Conservation (phyloP, 1,140 invertebrate genomes). For the Ips nitidus region DNA sequence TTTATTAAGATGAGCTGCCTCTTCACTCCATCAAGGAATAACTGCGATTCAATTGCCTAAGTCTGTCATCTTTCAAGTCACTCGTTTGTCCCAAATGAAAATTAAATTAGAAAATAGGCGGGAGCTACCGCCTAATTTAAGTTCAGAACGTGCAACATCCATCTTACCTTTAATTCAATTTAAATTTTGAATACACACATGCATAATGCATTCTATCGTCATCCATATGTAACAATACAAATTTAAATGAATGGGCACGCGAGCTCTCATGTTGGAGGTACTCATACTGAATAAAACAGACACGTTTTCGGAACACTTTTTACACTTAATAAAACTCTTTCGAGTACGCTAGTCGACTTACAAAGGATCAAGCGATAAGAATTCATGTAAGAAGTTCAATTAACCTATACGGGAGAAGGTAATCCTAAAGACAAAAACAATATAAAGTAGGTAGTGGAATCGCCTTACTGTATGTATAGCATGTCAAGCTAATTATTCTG, state of each 20-base stretch:
- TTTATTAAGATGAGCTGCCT: too few relatives aligned
- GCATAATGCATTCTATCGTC: constrained; percentile 29
- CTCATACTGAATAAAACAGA: too few relatives aligned
- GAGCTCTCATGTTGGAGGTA: constrained; percentile 5
- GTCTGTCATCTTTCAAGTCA: neutral
- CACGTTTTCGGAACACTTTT: too few relatives aligned
- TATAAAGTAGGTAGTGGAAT: constrained; percentile 19
- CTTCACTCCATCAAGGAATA: neutral
- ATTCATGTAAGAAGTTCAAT: neutral
- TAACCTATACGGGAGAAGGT: neutral
- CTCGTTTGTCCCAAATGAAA: neutral
- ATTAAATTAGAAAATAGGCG: constrained; percentile 19
- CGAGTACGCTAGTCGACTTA: too few relatives aligned
- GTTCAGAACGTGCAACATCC: constrained; percentile 26
- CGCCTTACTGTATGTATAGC: constrained; percentile 23
- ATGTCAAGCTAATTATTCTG: constrained; percentile 32
- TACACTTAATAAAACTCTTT: too few relatives aligned
- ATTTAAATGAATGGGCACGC: constrained; percentile 28
- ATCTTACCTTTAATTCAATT: constrained; percentile 34
- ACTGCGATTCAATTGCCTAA: neutral
- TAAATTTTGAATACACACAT: constrained; percentile 33
- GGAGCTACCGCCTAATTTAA: constrained; percentile 34
- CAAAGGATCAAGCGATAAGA: neutral
- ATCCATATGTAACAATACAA: constrained; percentile 34
- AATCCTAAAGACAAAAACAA: constrained; percentile 1